Evolutionary conservation across 2,113 vertebrate species (phyloP).

Genomic region (Atherinomorus stipes): DNA sequence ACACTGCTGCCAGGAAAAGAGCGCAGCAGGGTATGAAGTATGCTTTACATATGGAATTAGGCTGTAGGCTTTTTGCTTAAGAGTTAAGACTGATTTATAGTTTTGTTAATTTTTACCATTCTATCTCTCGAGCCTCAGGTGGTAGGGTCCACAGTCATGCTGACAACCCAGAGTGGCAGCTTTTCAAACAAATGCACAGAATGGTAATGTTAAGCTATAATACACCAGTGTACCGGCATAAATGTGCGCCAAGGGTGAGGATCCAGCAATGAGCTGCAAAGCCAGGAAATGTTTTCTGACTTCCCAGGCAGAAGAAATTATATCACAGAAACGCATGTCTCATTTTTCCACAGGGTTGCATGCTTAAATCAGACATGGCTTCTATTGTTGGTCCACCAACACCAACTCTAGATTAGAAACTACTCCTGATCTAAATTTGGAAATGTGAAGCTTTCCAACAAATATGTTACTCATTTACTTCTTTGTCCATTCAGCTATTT

Average conservation of each 20-base stretch:
- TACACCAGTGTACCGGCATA: neutral
- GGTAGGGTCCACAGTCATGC: neutral
- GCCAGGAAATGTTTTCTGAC: no score
- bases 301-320: no score
- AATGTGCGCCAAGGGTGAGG: no score
- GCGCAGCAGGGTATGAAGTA: neutral
- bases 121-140: neutral
- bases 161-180: neutral
- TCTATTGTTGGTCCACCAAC: no score
- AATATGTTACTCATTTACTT: no score
- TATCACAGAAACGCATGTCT: no score
- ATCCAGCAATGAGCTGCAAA: neutral
- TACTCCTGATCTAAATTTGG: no score
- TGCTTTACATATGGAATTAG: neutral
- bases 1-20: neutral
- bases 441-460: no score
- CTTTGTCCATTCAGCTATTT: no score
- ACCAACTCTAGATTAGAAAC: no score
- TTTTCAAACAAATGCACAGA: neutral
- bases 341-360: no score
- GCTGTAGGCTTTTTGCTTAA: neutral
- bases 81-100: neutral
- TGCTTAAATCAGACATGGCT: no score
- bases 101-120: constrained; percentile 4
- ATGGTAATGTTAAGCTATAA: neutral